phyloP scores from a whole-genome alignment of 2,113 vertebrate species.

The Trogon melanurus region DNA sequence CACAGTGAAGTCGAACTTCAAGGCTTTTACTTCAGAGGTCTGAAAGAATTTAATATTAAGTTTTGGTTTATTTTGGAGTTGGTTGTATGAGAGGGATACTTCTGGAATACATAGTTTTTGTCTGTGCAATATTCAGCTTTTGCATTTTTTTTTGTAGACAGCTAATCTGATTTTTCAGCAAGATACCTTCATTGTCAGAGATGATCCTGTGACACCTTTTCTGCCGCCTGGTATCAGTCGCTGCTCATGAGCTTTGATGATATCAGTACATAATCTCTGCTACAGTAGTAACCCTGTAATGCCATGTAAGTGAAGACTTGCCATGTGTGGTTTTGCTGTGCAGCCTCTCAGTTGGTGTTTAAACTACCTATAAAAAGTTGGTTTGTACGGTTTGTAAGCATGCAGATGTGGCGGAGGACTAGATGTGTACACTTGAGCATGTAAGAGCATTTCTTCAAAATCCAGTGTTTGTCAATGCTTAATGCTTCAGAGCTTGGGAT shows the following conservation, averaged over 20 bases:
- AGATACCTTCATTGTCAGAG: background rate
- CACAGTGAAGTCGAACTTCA: background rate
- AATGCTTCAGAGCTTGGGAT: background rate
- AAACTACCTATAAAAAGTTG: background rate
- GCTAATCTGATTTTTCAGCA: background rate
- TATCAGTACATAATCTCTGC: background rate
- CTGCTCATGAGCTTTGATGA: background rate
- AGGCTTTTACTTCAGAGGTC: background rate
- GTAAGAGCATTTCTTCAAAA: background rate
- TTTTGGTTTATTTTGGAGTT: background rate
- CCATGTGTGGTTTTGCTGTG: background rate
- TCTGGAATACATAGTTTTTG: background rate
- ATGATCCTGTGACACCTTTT: background rate
- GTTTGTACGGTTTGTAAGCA: background rate
- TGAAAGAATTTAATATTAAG: background rate
- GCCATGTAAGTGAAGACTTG: rapidly evolving
- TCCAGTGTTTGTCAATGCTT: background rate
- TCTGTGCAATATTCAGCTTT: background rate
- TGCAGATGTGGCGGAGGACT: background rate
- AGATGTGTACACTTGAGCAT: rapidly evolving
- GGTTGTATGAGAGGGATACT: background rate
- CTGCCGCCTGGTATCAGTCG: background rate
- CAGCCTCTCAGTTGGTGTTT: background rate
- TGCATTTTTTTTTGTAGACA: background rate
- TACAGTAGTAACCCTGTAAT: background rate